Evolutionary conservation across 2,888 invertebrate genomes (phyloP).

Genomic region (Choristoneura rosaceana): DNA sequence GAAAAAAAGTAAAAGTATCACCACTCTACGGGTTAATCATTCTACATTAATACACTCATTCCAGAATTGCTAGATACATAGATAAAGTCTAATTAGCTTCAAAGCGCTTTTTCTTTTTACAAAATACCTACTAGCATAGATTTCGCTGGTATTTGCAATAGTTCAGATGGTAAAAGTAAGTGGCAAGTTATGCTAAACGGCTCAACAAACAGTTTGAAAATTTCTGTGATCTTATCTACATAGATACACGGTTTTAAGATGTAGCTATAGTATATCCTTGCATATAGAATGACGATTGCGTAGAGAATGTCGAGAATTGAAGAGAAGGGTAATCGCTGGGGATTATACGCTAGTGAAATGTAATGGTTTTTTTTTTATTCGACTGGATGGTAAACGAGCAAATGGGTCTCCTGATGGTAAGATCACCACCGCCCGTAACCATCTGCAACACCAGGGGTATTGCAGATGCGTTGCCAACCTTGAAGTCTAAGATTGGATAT

Average conservation of each 20-base stretch:
- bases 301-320: background rate
- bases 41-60: background rate
- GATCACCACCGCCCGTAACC: no score
- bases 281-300: no score
- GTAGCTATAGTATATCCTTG: background rate
- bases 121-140: background rate
- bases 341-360: no score
- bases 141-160: background rate
- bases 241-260: background rate
- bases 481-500: no score
- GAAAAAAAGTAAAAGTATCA: no score
- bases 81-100: background rate
- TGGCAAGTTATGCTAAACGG: background rate
- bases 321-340: no score
- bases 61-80: background rate
- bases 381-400: no score
- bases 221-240: background rate
- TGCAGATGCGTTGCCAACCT: no score
- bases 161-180: background rate
- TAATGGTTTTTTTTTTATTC: no score
- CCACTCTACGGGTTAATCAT: no score
- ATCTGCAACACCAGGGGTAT: no score
- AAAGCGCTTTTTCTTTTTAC: background rate
- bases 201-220: background rate
- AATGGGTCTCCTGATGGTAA: no score